Conservation (phyloP, 2,888 invertebrate genomes). For the Julus scanicus region DNA sequence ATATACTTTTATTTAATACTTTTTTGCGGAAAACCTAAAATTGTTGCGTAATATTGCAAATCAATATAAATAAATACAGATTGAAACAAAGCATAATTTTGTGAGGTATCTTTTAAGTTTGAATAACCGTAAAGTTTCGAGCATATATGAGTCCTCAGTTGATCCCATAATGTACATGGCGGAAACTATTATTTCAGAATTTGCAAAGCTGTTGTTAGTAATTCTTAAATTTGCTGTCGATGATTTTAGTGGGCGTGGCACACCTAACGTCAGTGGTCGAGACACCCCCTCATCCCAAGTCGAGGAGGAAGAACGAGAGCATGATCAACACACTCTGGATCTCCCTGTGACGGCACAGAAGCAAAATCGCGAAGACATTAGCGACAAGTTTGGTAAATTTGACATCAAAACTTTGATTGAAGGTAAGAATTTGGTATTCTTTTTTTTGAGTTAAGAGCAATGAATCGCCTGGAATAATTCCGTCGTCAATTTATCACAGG, state of each 20-base stretch:
- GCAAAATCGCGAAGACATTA: slow-evolving; percentile 92
- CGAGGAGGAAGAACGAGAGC: slow-evolving; percentile 61
- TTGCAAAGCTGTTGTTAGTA: too few species aligned
- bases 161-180: too few species aligned
- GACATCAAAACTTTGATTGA: slow-evolving; percentile 81
- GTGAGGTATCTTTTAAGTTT: too few species aligned
- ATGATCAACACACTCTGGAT: slow-evolving; percentile 61
- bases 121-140: too few species aligned
- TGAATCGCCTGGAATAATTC: not conserved
- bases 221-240: not conserved
- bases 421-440: slow-evolving; percentile 63
- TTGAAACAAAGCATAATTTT: too few species aligned
- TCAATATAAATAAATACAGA: too few species aligned
- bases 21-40: too few species aligned
- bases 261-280: slow-evolving; percentile 94
- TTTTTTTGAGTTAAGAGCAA: not conserved
- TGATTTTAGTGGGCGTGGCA: slow-evolving; percentile 76
- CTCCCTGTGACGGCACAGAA: slow-evolving; percentile 70
- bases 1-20: too few species aligned
- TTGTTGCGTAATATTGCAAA: too few species aligned
- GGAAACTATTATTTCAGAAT: too few species aligned
- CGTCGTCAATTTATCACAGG: slow-evolving; percentile 70
- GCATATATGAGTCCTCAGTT: too few species aligned
- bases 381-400: slow-evolving; percentile 98
- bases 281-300: slow-evolving; percentile 94